Evolutionary conservation across 2,113 vertebrate species (phyloP), one percentile per base, ranked within the genome.

Genomic region (Arvicanthis niloticus): DNA sequence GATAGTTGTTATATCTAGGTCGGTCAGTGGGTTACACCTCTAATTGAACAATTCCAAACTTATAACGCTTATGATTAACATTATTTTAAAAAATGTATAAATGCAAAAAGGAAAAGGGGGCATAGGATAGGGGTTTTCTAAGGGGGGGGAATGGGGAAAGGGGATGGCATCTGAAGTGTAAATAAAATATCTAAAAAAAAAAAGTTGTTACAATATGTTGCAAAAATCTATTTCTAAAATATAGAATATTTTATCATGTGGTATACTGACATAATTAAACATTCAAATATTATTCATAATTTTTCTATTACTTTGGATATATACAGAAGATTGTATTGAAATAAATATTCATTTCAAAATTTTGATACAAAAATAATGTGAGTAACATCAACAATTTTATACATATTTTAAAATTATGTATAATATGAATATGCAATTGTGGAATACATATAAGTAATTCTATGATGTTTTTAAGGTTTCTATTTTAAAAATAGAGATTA

Each of bases 301-400:
- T 22, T 13, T 40, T 16, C 10, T n/a, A 0, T 7, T 65, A 4
- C 34, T 89, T 45, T 75, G 2, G 81, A 65, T 75, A 17, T 42
- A 53, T 45, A 77, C 5, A 51, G 11, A 22, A 15, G 9, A 81
- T 40, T 76, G 62, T 34, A 53, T 10, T 53, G 34, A 90, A 65
- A 91, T 68, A 65, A 68, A 31, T 67, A 76, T 22, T 91, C 62
- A 93, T 78, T 91, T 53, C 22, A 31, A 94, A 86, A 48, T 53
- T 80, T 21, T 42, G 9, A 45, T 76, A 56, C 1, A 88, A 78
- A 94, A 91, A 89, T 86, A 65, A 29, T 48, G 40, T 48, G 45
- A 68, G 45, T 58, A 22, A 34, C 65, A 72, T 16, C 22, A 51
- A 31, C 62, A n/a, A 58, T 76, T 62, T 67, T 81, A 48, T 48